Evolutionary conservation across 1,140 invertebrate genomes (phyloP).

Genomic region (Batillaria attramentaria): DNA sequence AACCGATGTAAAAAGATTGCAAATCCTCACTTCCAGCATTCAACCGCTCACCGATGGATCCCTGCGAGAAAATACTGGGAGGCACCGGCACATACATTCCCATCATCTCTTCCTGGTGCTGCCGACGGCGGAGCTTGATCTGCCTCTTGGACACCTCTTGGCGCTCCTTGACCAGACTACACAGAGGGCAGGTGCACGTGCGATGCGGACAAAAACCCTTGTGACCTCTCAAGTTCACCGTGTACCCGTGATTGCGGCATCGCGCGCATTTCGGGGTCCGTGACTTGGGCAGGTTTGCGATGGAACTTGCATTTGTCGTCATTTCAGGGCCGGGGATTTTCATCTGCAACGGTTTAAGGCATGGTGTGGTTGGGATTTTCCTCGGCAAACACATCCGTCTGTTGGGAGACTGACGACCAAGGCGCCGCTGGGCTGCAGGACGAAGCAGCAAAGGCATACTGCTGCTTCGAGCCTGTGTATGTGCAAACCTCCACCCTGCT

Average conservation of each 20-base stretch:
- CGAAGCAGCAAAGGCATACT: no score
- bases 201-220: slow-evolving; percentile 31
- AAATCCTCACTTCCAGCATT: no score
- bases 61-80: slow-evolving; percentile 15
- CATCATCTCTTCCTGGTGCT: slow-evolving; percentile 29
- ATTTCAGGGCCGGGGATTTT: neutral
- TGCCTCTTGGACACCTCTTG: slow-evolving; percentile 25
- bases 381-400: no score
- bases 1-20: no score
- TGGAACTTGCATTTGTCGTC: no score
- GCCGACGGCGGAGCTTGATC: slow-evolving; percentile 29
- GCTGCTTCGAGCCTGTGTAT: no score
- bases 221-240: slow-evolving; percentile 81
- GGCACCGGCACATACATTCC: slow-evolving; percentile 28
- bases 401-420: no score
- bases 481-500: no score
- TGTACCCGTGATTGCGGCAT: slow-evolving; percentile 94
- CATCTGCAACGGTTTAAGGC: neutral
- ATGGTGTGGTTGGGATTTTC: neutral
- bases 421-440: no score
- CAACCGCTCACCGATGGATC: slow-evolving; percentile 10
- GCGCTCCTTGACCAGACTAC: slow-evolving; percentile 23
- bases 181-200: slow-evolving; percentile 22
- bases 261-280: slow-evolving; percentile 89
- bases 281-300: neutral